phyloP scores from a whole-genome alignment of 1,140 invertebrate species.

The Thalassaphorura encarpata region DNA sequence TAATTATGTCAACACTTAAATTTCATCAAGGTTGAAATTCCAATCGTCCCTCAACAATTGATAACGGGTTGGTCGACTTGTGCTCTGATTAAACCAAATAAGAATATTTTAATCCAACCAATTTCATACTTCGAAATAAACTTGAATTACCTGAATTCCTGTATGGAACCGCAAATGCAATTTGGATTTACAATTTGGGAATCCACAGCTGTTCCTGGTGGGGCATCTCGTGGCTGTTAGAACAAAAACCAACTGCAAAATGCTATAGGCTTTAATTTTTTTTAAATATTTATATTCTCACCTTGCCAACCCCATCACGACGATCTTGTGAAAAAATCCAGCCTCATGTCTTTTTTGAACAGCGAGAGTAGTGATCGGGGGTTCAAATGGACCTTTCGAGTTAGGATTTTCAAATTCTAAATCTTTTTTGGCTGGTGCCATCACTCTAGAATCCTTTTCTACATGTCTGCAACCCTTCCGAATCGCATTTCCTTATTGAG shows the following conservation, averaged over 20 bases:
- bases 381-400: slow-evolving; percentile 39
- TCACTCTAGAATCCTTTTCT: not conserved
- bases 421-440: slow-evolving; percentile 14
- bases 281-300: slow-evolving; percentile 3
- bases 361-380: slow-evolving; percentile 43
- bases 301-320: slow-evolving; percentile 42
- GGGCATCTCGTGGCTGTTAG: slow-evolving; percentile 45
- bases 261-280: slow-evolving; percentile 5
- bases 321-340: slow-evolving; percentile 39
- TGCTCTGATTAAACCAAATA: slow-evolving; percentile 36
- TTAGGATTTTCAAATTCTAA: slow-evolving; percentile 39
- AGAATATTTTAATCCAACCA: slow-evolving; percentile 39
- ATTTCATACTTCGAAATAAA: not conserved
- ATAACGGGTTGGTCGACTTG: slow-evolving; percentile 43
- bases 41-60: slow-evolving; percentile 43
- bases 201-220: slow-evolving; percentile 44
- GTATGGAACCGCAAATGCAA: slow-evolving; percentile 41
- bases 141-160: slow-evolving; percentile 36
- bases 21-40: slow-evolving; percentile 39
- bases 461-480: slow-evolving; percentile 47
- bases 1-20: slow-evolving; percentile 42
- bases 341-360: slow-evolving; percentile 45
- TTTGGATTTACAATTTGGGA: slow-evolving; percentile 38
- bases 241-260: slow-evolving; percentile 17
- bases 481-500: slow-evolving; percentile 52